A percentile compares a stretch with the other conserved stretches of the same genome.
Evolutionary conservation across 2,888 invertebrate species (phyloP).

Genomic region (Balanococcus diminutus): DNA sequence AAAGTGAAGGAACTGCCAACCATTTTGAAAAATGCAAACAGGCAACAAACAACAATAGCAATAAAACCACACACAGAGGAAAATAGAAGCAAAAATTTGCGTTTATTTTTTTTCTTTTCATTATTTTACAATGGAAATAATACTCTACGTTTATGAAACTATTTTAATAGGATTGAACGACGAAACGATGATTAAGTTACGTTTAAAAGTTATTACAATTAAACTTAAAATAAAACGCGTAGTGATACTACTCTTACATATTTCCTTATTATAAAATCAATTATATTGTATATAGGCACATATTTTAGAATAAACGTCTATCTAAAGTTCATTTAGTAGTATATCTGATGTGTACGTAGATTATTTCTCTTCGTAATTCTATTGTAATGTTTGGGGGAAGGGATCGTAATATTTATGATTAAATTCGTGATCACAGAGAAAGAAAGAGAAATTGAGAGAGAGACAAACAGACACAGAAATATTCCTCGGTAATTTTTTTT

Average conservation of each 20-base stretch:
- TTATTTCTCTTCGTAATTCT: neutral
- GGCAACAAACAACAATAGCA: too few species aligned
- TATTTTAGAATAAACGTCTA: slow-evolving; percentile 32
- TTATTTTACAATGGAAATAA: slow-evolving; percentile 51
- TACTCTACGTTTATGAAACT: slow-evolving; percentile 44
- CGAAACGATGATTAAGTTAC: slow-evolving; percentile 42
- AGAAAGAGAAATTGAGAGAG: neutral
- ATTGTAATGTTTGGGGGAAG: neutral
- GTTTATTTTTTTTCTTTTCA: slow-evolving; percentile 14
- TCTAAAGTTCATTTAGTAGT: neutral
- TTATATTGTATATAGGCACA: slow-evolving; percentile 39
- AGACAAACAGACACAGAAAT: neutral
- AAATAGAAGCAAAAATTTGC: slow-evolving; percentile 35
- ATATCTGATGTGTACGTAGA: neutral
- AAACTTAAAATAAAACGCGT: slow-evolving; percentile 23
- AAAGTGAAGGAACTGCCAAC: too few species aligned
- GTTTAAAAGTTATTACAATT: slow-evolving; percentile 43
- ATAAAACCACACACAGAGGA: neutral
- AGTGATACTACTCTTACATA: slow-evolving; percentile 12
- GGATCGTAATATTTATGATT: neutral
- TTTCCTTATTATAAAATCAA: slow-evolving; percentile 23
- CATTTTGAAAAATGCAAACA: too few species aligned
- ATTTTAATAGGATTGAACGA: slow-evolving; percentile 42
- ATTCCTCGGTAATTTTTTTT: neutral
- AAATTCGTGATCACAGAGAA: neutral